Evolutionary conservation across 2,797 vertebrate genomes (phyloP).

Genomic region (Gallirallus australis): DNA sequence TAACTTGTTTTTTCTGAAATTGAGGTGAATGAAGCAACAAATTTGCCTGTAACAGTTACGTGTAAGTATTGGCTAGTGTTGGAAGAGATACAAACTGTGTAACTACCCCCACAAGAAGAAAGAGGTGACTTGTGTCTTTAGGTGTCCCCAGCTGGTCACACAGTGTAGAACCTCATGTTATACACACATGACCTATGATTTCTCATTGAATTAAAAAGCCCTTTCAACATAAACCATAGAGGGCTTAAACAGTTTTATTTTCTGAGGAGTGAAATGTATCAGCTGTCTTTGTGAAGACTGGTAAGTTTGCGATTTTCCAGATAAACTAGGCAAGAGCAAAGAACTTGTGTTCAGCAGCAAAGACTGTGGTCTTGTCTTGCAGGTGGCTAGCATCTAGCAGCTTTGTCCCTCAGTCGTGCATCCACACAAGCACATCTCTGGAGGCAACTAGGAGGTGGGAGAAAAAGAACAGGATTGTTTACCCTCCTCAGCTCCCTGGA

Average conservation of each 20-base stretch:
- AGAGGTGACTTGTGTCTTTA: background rate
- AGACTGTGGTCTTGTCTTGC: conserved; percentile 42
- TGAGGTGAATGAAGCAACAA: background rate
- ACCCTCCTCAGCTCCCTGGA: conserved; percentile 88
- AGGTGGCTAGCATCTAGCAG: conserved; percentile 64
- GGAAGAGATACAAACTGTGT: background rate
- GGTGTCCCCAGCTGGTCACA: background rate
- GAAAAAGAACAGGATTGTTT: conserved; percentile 85
- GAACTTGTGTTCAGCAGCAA: background rate
- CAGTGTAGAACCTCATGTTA: background rate
- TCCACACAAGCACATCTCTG: conserved; percentile 84
- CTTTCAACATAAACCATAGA: fast-evolving
- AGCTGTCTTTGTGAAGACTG: background rate
- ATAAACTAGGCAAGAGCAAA: background rate
- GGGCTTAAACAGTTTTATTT: background rate
- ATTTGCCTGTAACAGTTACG: background rate
- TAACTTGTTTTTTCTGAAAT: background rate
- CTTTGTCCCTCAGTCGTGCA: conserved; percentile 72
- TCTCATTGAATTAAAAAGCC: background rate
- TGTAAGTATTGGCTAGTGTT: background rate
- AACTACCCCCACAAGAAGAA: fast-evolving
- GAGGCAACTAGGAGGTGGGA: conserved; percentile 86
- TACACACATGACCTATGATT: fast-evolving
- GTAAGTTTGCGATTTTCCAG: background rate
- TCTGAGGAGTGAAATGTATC: background rate